phyloP scores from a whole-genome alignment of 1,140 invertebrate species.

The Drosophila mojavensis region DNA sequence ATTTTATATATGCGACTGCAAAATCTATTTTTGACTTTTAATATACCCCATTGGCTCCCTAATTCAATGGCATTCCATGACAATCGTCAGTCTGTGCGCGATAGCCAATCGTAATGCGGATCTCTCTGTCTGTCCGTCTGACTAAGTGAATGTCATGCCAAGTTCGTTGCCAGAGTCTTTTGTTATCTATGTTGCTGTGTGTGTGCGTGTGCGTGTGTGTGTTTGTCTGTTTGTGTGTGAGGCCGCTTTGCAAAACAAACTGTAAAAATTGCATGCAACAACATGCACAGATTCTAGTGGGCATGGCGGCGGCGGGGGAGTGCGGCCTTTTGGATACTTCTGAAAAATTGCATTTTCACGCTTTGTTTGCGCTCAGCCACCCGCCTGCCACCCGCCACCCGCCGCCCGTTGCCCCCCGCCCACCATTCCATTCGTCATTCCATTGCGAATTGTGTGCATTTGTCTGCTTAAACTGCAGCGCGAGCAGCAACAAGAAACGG shows the following conservation, averaged over 20 bases:
- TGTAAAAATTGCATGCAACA: constrained; percentile 71
- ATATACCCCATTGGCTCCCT: background rate
- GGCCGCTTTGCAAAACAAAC: constrained; percentile 79
- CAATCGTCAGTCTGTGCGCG: constrained; percentile 2
- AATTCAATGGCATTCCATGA: background rate
- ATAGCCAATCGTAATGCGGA: constrained; percentile 35
- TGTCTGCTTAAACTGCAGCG: constrained; percentile 47
- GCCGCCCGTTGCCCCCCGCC: too few species aligned
- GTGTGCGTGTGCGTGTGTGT: constrained; percentile 1
- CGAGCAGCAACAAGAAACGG: constrained; percentile 3
- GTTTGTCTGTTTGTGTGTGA: background rate
- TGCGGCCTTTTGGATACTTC: constrained; percentile 4
- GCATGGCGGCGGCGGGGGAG: background rate
- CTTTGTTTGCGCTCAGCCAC: constrained; percentile 28
- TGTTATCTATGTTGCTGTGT: constrained; percentile 33
- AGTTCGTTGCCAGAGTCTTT: constrained; percentile 82
- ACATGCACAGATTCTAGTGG: constrained; percentile 44
- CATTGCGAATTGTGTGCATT: constrained; percentile 40
- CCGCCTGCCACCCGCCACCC: background rate
- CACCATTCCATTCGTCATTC: constrained; percentile 22
- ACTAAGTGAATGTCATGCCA: constrained; percentile 41
- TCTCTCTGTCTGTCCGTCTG: constrained; percentile 12
- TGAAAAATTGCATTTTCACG: constrained; percentile 71
- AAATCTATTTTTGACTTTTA: too few species aligned
- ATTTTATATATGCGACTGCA: background rate